phyloP scores from a whole-genome alignment of 2,888 invertebrate species.

The Hyppa rectilinea region DNA sequence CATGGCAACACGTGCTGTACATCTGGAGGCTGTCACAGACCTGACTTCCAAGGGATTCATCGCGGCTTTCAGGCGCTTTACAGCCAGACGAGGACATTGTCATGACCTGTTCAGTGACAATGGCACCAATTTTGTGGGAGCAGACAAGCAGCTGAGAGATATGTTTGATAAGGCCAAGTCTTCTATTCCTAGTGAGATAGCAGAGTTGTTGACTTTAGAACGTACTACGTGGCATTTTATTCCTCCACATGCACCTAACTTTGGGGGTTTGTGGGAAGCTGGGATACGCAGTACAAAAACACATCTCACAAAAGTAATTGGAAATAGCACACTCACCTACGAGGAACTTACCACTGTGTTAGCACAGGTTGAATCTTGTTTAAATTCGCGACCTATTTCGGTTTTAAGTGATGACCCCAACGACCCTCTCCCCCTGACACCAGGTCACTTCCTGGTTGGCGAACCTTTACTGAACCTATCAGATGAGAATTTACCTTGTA shows the following conservation, averaged over 20 bases:
- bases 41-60: conserved; percentile 42
- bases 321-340: conserved; percentile 31
- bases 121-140: conserved; percentile 41
- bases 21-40: conserved; percentile 34
- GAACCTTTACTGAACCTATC: conserved; percentile 36
- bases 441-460: conserved; percentile 39
- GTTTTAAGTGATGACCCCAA: conserved; percentile 33
- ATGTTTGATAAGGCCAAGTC: conserved; percentile 32
- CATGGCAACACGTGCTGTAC: conserved; percentile 29
- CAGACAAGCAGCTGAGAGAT: conserved; percentile 25
- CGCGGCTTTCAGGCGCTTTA: conserved; percentile 37
- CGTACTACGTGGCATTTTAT: conserved; percentile 42
- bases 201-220: conserved; percentile 3
- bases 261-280: conserved; percentile 42
- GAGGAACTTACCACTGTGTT: conserved; percentile 37
- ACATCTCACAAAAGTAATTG: conserved; percentile 25
- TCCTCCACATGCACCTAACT: conserved; percentile 35
- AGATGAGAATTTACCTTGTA: conserved; percentile 19
- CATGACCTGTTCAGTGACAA: conserved; percentile 33
- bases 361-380: conserved; percentile 30
- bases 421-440: conserved; percentile 42
- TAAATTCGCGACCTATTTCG: conserved; percentile 39
- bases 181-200: conserved; percentile 18
- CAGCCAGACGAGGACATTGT: conserved; percentile 19
- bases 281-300: conserved; percentile 26